Percentiles rank a stretch among this genome's conserved stretches.
Evolutionary conservation across 2,888 invertebrate genomes (phyloP).

Genomic region (Lysandra coridon): DNA sequence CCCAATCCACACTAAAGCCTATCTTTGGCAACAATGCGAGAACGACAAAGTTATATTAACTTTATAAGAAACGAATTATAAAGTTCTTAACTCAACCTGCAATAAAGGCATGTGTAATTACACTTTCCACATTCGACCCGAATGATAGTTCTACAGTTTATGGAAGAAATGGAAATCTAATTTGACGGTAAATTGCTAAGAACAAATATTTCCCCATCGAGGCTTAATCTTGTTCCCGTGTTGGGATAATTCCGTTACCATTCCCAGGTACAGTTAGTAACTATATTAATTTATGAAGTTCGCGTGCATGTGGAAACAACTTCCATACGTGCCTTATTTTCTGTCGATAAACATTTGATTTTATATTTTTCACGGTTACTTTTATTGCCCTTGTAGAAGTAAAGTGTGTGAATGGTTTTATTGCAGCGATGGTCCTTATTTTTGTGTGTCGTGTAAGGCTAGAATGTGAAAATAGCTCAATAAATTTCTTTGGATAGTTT

Average conservation of each 20-base stretch:
- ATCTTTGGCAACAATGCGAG: conserved; percentile 5
- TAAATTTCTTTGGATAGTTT: background rate
- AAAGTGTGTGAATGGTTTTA: conserved; percentile 7
- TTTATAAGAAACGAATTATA: conserved; percentile 18
- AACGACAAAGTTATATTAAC: conserved; percentile 19
- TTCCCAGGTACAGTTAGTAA: conserved; percentile 39
- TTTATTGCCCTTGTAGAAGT: background rate
- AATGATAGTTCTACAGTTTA: conserved; percentile 27
- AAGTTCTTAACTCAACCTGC: conserved; percentile 21
- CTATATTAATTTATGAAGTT: conserved; percentile 38
- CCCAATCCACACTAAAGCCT: background rate
- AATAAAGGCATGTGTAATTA: conserved; percentile 21
- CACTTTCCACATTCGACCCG: conserved; percentile 23
- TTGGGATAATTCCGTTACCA: conserved; percentile 39
- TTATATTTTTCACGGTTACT: conserved; percentile 16
- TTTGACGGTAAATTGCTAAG: conserved; percentile 37
- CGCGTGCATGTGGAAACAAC: conserved; percentile 24
- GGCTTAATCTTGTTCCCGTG: conserved; percentile 35
- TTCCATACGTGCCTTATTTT: conserved; percentile 18
- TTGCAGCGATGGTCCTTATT: background rate
- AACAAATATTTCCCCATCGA: conserved; percentile 37
- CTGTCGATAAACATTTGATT: conserved; percentile 26
- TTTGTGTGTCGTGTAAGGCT: background rate
- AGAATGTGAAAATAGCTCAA: background rate
- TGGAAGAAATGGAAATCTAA: conserved; percentile 33